Conservation (phyloP, 2,797 vertebrate species). For the Coluber constrictor region DNA sequence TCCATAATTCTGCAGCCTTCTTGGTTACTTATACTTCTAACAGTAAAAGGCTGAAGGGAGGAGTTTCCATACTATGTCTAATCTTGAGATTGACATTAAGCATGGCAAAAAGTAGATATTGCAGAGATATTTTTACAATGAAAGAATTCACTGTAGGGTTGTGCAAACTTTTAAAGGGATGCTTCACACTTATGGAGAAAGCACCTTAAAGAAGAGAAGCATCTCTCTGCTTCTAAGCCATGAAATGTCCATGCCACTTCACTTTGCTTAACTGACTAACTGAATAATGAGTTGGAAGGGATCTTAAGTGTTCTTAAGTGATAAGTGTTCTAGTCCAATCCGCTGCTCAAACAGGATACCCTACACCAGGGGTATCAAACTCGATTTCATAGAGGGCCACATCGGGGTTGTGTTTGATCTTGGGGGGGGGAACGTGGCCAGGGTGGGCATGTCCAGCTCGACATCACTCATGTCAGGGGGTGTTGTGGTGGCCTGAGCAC, state of each 20-base stretch:
- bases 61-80: background rate
- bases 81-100: background rate
- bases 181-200: background rate
- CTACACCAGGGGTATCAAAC: too few species aligned
- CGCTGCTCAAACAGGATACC: too few species aligned
- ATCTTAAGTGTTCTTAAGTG: too few species aligned
- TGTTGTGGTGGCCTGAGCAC: too few species aligned
- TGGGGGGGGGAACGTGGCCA: too few species aligned
- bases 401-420: too few species aligned
- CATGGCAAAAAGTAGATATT: background rate
- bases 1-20: background rate
- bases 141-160: background rate
- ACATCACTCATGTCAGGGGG: too few species aligned
- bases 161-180: background rate
- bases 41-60: background rate
- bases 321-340: too few species aligned
- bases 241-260: background rate
- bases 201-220: background rate
- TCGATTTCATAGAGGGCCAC: too few species aligned
- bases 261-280: background rate
- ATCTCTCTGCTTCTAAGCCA: background rate
- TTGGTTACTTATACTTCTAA: background rate
- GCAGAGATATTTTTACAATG: background rate
- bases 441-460: too few species aligned
- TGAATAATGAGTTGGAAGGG: background rate